Conservation (phyloP, 2,888 invertebrate species). For the Glyphotaelius pellucidus region DNA sequence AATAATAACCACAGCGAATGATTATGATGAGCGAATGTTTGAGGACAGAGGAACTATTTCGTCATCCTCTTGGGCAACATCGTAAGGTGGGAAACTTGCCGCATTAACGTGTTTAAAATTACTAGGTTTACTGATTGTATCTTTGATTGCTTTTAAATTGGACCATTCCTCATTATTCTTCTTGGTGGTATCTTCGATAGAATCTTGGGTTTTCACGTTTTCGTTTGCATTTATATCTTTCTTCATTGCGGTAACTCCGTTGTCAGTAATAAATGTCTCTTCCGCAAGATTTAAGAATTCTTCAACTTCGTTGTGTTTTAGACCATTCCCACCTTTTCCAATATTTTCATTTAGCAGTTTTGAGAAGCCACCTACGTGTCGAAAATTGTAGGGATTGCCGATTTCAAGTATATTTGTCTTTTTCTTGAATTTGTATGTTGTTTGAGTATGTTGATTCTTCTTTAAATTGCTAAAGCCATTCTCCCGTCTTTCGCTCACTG, state of each 20-base stretch:
- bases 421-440: too few relatives aligned
- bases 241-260: neutral
- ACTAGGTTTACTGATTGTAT: neutral
- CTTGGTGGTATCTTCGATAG: neutral
- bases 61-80: neutral
- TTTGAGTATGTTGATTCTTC: too few relatives aligned
- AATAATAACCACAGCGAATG: neutral
- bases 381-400: too few relatives aligned
- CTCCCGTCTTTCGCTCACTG: too few relatives aligned
- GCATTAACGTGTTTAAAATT: neutral
- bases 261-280: neutral
- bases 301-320: neutral
- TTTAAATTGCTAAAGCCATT: too few relatives aligned
- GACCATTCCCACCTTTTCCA: neutral
- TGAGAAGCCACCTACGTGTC: too few relatives aligned
- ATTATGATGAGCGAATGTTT: too few relatives aligned
- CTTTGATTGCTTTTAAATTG: neutral
- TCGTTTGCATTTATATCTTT: neutral
- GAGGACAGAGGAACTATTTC: neutral
- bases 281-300: neutral
- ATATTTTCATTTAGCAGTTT: too few relatives aligned
- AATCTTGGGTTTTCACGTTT: neutral
- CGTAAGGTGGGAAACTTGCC: neutral
- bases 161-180: neutral
- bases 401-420: too few relatives aligned